A percentile compares a stretch with the other conserved stretches of the same genome.
phyloP scores from a whole-genome alignment of 2,888 invertebrate genomes.

The Neria commutata region DNA sequence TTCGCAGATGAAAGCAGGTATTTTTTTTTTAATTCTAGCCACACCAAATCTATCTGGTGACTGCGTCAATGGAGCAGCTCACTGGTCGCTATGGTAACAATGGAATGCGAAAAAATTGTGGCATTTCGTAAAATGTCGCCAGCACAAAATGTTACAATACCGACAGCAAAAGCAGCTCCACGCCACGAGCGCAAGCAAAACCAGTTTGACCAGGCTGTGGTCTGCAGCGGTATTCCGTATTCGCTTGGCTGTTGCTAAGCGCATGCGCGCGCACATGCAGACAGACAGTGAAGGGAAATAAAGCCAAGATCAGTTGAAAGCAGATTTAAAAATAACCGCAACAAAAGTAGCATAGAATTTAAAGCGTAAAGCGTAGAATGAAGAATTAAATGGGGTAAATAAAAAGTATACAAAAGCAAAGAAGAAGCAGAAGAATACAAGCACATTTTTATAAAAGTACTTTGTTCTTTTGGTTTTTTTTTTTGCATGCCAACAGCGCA shows the following conservation, averaged over 20 bases:
- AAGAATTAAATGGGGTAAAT: neutral
- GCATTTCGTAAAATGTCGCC: neutral
- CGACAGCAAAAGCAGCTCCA: neutral
- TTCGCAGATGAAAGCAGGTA: no score
- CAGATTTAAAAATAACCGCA: neutral
- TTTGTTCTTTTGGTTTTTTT: neutral
- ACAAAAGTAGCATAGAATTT: neutral
- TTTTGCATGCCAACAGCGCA: no score
- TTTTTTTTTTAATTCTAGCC: no score
- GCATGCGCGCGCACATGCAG: conserved; percentile 5
- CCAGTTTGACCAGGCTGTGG: neutral
- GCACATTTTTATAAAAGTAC: neutral
- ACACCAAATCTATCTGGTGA: no score
- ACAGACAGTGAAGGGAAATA: neutral
- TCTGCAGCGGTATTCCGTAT: neutral
- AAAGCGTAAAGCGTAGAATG: neutral
- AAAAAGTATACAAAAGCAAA: neutral
- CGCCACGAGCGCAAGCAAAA: neutral
- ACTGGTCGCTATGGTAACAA: no score
- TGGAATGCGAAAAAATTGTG: no score
- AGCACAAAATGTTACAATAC: neutral
- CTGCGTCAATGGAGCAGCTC: no score
- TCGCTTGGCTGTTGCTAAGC: conserved; percentile 15
- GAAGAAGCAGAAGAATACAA: neutral
- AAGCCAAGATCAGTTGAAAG: conserved; percentile 25